A percentile compares a stretch with the other conserved stretches of the same genome.
Conservation (phyloP, 35 echinoderm and acorn worm genomes). For the Anneissia japonica region DNA sequence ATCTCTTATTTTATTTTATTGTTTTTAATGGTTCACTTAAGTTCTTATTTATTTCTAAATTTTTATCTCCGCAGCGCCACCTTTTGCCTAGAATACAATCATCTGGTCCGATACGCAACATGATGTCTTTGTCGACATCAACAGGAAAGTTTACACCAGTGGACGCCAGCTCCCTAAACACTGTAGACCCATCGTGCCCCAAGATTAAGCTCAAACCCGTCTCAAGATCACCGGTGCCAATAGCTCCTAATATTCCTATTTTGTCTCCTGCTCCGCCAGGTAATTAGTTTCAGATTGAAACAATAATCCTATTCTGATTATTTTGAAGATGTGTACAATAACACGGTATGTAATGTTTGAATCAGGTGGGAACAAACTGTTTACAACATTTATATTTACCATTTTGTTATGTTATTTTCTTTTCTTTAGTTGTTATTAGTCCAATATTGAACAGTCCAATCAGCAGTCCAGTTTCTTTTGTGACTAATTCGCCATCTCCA, state of each 20-base stretch:
- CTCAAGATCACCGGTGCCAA: neutral
- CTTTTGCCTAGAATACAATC: neutral
- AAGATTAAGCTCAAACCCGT: neutral
- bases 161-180: neutral
- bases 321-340: too few species aligned
- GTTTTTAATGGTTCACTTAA: too few species aligned
- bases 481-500: neutral
- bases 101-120: neutral
- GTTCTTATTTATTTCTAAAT: neutral
- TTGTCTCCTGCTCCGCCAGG: neutral
- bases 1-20: too few species aligned
- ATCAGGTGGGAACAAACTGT: too few species aligned
- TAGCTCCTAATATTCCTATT: neutral
- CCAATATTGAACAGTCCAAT: constrained; percentile 1
- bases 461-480: neutral
- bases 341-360: too few species aligned
- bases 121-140: neutral
- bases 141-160: neutral
- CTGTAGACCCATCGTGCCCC: neutral
- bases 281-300: neutral
- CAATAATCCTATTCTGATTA: neutral
- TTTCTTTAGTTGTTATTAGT: neutral
- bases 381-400: neutral
- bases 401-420: neutral
- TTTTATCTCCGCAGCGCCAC: neutral